Conservation (phyloP, 2,113 vertebrate genomes). For the Elgaria multicarinata region DNA sequence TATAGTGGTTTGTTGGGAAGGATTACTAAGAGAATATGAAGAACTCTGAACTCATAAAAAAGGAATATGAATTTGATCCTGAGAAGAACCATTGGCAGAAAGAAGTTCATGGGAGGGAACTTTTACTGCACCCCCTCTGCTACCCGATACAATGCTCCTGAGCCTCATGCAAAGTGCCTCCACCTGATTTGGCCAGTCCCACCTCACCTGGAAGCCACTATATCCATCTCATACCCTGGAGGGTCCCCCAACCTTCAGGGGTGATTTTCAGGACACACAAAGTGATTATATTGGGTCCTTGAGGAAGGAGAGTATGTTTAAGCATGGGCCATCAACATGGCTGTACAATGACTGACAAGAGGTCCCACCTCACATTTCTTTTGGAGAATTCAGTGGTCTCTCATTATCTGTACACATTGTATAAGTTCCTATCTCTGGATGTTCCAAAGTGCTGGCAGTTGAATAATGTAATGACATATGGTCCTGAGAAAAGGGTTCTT, state of each 20-base stretch:
- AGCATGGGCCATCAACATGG: too few species aligned
- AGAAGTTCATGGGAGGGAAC: background rate
- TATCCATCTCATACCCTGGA: background rate
- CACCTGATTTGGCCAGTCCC: background rate
- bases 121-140: background rate
- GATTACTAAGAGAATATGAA: background rate
- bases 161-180: background rate
- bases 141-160: background rate
- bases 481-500: too few species aligned
- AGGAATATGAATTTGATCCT: background rate
- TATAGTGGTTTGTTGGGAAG: background rate
- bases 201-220: background rate
- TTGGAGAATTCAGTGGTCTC: too few species aligned
- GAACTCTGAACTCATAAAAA: background rate
- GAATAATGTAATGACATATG: too few species aligned
- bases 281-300: too few species aligned
- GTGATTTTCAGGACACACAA: background rate
- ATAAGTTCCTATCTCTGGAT: too few species aligned
- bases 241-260: background rate
- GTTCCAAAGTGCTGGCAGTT: too few species aligned
- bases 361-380: too few species aligned
- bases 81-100: background rate
- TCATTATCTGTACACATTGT: too few species aligned
- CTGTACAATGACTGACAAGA: too few species aligned
- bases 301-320: too few species aligned